Base-by-base conservation (phyloP, 2,797 vertebrate genomes). In the Enteromius argenteus region DNA sequence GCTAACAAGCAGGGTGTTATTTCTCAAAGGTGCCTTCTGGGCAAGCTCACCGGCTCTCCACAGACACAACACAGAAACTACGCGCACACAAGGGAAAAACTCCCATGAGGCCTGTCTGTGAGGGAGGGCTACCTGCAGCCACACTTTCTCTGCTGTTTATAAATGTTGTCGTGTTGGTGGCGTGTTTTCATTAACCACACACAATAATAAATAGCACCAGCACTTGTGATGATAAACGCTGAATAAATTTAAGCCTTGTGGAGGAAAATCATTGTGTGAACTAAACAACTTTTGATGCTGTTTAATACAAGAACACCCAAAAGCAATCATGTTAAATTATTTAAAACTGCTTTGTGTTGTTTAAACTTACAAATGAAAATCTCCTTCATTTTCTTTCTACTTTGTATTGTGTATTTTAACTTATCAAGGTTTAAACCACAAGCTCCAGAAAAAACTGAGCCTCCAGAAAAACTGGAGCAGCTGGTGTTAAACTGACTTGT, bases 1-100 rank as follows among this genome's bases (percentile, higher is more conserved):
- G 92, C 93, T 95, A 95, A 95, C 93, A 95, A 95, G 94, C 91
- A 89, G 68, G 58, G 53, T 81, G 81, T 83, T 84, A 83, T 67
- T 86, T 85, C 69, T 85, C 78, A 81, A 83, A 86, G 67, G 67
- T 62, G 32, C 42, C 35, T 79, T 49, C 19, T 46, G 42, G 58
- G 76, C 81, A 80, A 79, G 74, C 53, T 77, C 73, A 56, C 67
- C 11, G 5, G 23, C 72, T 67, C 72, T 39, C 32, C 77, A 51
- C 30, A 46, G 46, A 71, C 85, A 68, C 56, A 76, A 83, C 85
- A 74, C 30, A 71, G 62, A 79, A 30, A 79, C 75, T 66, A 51
- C 4, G 1, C 88, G 87, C 92, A 88, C 90, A 89, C 89, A 53
- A 80, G 87, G 90, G 91, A 87, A 87, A 87, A 89, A 87, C 72